Base-by-base conservation (phyloP, 2,888 invertebrate species). In the Xiphydria camelus region DNA sequence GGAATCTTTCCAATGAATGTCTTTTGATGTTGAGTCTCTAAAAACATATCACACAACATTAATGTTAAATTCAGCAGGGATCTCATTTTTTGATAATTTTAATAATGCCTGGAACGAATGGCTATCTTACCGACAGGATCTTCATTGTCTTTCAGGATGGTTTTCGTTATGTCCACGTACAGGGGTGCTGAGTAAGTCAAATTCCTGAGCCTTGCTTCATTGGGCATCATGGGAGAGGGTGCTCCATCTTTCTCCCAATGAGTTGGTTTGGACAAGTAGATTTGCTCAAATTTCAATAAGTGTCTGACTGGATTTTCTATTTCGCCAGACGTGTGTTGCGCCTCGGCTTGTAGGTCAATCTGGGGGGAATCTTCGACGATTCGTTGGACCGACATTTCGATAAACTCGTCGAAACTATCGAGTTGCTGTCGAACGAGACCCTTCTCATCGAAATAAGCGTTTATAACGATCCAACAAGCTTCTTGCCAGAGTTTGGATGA, bases 211-310 rank as follows among this genome's bases (percentile, higher is more conserved):
- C 99, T 85, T 3, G 99, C 99, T 78, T 99, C 99, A 70, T 99
- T 99, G 0, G 99, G 99, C 96, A 99, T 99, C 97, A 99, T 97
- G 47, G 97, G 96, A 45, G 94, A 92, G 9, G 98, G 97, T 0
- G 97, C 94, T 70, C 99, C 99, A 81, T 99, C 99, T 78, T 99
- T 99, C 76, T 99, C 99, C 99, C 99, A 99, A 82, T 99, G 99
- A 4, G 98, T 99, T 2, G 99, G 99, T 76, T 99, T 99, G 0
- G 98, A 98, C 33, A 99, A 77, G 74, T 99, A 99, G 73, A 99
- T 98, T 79, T 99, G 98, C 75, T 97, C 98, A 77, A 99, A 99
- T 78, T 98, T 99, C 4, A 99, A 76, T 25, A 93, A 78, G 78
- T 95, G 98, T 50, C 90, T 76, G 59, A 84, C 83, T 1, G 94